Conservation (phyloP, 2,113 vertebrate species). For the Clarias batrachus region DNA sequence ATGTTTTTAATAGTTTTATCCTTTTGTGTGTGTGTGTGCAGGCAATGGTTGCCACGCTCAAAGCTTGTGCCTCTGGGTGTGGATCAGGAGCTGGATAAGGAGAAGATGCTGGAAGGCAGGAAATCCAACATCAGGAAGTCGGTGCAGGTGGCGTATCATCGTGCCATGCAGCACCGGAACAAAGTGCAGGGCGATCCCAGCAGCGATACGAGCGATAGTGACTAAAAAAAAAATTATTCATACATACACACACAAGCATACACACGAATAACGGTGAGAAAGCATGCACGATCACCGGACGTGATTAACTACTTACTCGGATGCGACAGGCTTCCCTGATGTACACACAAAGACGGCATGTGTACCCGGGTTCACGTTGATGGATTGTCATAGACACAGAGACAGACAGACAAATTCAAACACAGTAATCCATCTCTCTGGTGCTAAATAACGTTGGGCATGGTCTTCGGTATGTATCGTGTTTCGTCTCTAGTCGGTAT, state of each 20-base stretch:
- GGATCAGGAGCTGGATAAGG: constrained; percentile 96
- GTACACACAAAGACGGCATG: neutral
- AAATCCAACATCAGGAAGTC: constrained; percentile 99
- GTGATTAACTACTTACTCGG: neutral
- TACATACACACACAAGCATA: constrained; percentile 16
- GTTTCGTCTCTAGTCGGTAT: constrained; percentile 18
- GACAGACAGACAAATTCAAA: constrained; percentile 11
- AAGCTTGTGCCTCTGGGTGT: constrained; percentile 95
- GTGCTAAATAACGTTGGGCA: constrained; percentile 33
- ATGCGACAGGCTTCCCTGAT: neutral
- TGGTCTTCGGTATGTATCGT: constrained; percentile 21
- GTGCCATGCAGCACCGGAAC: constrained; percentile 97
- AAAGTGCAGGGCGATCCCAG: constrained; percentile 97
- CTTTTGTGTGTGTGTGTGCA: constrained; percentile 60
- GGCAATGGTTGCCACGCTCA: constrained; percentile 97
- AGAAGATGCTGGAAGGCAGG: constrained; percentile 97
- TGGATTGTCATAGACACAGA: neutral
- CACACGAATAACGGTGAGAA: neutral
- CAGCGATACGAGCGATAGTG: constrained; percentile 89
- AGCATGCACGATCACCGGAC: constrained; percentile 19
- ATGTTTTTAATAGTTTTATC: constrained; percentile 11
- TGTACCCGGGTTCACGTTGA: constrained; percentile 17
- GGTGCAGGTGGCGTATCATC: constrained; percentile 95
- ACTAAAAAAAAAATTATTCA: constrained; percentile 31
- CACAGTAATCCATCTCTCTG: constrained; percentile 21